These are phyloP conservation scores for Coregonus sp. DNA, from an alignment of 2,797 vertebrate genomes.

Conservation along the genomic window DNA sequence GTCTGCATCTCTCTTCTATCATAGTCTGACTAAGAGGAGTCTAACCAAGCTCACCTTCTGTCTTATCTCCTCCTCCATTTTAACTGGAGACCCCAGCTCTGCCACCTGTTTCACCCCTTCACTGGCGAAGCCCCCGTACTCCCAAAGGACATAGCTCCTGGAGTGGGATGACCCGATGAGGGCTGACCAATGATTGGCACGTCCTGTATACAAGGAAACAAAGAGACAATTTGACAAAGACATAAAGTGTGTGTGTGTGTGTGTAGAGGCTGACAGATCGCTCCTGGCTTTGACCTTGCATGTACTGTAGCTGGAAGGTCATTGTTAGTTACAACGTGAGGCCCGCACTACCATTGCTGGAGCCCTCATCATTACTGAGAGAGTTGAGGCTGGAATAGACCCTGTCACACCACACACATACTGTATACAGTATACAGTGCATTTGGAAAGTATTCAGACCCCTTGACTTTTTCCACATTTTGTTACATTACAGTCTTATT, in stretches of 20 bases:
- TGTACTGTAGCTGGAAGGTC: background rate
- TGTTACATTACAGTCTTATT: too few relatives aligned
- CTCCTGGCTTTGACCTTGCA: background rate
- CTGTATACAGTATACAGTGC: too few relatives aligned
- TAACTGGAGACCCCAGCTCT: constrained; percentile 93
- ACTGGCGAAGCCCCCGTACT: constrained; percentile 92
- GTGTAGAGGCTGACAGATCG: background rate
- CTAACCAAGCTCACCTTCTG: constrained; percentile 82
- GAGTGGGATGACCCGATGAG: constrained; percentile 96
- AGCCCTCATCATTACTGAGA: background rate
- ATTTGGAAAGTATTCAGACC: too few relatives aligned
- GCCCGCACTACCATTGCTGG: background rate
- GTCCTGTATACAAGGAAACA: constrained; percentile 69
- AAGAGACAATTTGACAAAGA: constrained; percentile 1
- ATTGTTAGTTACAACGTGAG: background rate
- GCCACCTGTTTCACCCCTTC: constrained; percentile 95
- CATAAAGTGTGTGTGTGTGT: background rate
- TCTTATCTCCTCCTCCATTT: constrained; percentile 98
- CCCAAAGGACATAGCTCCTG: constrained; percentile 91
- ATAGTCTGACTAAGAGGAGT: background rate
- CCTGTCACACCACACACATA: constrained; percentile 6
- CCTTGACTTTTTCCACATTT: too few relatives aligned
- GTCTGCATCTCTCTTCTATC: background rate
- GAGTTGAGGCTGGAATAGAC: background rate
- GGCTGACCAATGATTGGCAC: constrained; percentile 97